Evolutionary conservation across 2,888 invertebrate species (phyloP).

Genomic region (Xestia rhomboidea): DNA sequence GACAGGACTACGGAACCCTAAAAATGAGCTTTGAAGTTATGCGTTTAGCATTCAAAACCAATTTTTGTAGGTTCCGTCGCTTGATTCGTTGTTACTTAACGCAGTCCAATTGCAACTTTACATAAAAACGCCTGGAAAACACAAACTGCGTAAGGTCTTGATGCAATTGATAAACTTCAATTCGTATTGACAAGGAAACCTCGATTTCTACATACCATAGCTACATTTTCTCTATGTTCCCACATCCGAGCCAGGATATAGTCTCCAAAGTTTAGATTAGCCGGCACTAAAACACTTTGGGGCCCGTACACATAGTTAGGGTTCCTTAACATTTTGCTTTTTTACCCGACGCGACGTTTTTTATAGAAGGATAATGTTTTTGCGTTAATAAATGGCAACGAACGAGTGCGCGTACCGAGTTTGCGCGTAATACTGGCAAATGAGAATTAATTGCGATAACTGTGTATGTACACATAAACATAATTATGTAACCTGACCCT

Average conservation of each 20-base stretch:
- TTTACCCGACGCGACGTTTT: not conserved
- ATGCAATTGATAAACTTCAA: not conserved
- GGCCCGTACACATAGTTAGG: slow-evolving; percentile 79
- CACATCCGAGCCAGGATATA: slow-evolving; percentile 74
- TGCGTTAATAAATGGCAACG: not conserved
- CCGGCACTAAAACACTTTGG: slow-evolving; percentile 70
- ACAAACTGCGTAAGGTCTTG: not conserved
- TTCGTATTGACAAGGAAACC: not conserved
- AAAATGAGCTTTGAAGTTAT: not conserved
- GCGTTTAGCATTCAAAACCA: not conserved
- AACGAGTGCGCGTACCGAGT: not conserved
- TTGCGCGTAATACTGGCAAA: slow-evolving; percentile 22
- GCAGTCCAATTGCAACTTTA: not conserved
- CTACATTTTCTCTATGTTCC: slow-evolving; percentile 67
- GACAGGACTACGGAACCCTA: no score
- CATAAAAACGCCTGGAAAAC: not conserved
- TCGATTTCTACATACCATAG: slow-evolving; percentile 73
- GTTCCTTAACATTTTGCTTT: slow-evolving; percentile 78
- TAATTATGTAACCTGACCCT: not conserved
- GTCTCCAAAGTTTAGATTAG: slow-evolving; percentile 78
- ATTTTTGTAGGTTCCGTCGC: not conserved
- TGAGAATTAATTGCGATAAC: slow-evolving; percentile 5
- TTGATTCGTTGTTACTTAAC: not conserved
- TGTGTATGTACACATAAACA: not conserved
- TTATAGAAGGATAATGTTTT: not conserved